These are phyloP conservation scores for Rhodinocichla rosea DNA, from an alignment of 2,113 vertebrate species.

Conservation along the genomic window DNA sequence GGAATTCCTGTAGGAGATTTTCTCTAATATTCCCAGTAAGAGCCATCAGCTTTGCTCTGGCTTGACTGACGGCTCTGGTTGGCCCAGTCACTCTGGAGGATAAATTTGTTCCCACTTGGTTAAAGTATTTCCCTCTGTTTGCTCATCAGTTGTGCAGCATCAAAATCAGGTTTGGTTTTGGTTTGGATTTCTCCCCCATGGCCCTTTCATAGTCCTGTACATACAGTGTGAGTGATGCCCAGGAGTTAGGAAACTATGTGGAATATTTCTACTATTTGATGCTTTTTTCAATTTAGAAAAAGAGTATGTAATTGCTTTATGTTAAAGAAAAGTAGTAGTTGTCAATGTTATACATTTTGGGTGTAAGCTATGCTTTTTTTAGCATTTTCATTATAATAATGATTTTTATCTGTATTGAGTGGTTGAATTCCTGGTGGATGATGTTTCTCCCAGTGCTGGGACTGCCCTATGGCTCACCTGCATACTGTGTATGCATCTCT, in stretches of 20 bases:
- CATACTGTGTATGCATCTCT: conserved; percentile 43
- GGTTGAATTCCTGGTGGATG: conserved; percentile 39
- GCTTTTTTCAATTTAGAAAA: conserved; percentile 30
- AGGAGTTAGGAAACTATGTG: conserved; percentile 13
- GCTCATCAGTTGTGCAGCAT: not conserved
- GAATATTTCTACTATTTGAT: conserved; percentile 56
- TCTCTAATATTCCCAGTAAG: not conserved
- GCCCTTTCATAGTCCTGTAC: not conserved
- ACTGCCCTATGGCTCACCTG: not conserved
- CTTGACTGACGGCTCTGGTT: not conserved
- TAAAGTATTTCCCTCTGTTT: not conserved
- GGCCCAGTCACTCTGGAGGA: not conserved
- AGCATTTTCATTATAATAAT: conserved; percentile 59
- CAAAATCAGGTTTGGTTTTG: not conserved
- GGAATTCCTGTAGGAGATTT: conserved; percentile 17
- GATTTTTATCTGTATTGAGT: conserved; percentile 28
- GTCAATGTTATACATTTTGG: conserved; percentile 37
- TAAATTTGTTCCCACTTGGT: not conserved
- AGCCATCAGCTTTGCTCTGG: conserved; percentile 14
- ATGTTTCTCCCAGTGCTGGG: conserved; percentile 26
- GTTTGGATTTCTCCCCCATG: not conserved
- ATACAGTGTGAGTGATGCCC: not conserved
- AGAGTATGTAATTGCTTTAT: conserved; percentile 13
- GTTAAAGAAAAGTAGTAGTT: conserved; percentile 36
- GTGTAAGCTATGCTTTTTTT: conserved; percentile 43